phyloP scores from a whole-genome alignment of 2,113 vertebrate genomes.

The Gymnocephalus cernua region DNA sequence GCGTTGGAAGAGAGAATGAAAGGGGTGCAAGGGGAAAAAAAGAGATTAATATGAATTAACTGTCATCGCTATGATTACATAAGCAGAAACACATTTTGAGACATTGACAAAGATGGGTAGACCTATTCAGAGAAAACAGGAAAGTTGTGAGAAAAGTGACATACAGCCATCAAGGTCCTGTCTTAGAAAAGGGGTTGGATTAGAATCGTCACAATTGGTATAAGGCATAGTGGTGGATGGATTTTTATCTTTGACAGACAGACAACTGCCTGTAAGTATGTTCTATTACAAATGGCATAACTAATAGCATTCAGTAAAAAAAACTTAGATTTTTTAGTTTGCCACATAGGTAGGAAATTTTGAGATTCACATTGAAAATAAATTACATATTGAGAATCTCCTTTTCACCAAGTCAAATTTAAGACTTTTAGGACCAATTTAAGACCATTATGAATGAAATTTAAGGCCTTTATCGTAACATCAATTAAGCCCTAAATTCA shows the following conservation, averaged over 20 bases:
- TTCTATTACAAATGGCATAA: background rate
- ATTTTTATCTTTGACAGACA: constrained; percentile 28
- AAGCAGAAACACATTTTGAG: constrained; percentile 94
- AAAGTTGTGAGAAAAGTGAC: constrained; percentile 79
- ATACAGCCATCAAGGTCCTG: constrained; percentile 86
- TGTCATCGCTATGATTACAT: constrained; percentile 92
- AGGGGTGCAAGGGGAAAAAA: constrained; percentile 95
- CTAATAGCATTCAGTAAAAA: background rate
- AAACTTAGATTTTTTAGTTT: background rate
- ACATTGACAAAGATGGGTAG: constrained; percentile 90
- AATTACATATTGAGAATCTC: background rate
- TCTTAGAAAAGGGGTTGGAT: constrained; percentile 83
- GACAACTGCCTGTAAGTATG: background rate
- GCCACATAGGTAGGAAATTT: background rate
- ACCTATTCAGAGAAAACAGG: constrained; percentile 89
- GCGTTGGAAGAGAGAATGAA: constrained; percentile 99
- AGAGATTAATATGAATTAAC: constrained; percentile 99
- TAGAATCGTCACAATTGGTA: constrained; percentile 50
- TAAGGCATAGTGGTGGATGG: constrained; percentile 58
- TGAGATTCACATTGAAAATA: background rate
- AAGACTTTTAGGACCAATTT: no score
- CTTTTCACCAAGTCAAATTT: no score
- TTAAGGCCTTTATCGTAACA: no score
- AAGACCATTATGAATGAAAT: no score
- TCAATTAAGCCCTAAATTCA: no score